These are phyloP conservation scores for Zele albiditarsus DNA, from an alignment of 2,888 invertebrate species.

Conservation along the genomic window DNA sequence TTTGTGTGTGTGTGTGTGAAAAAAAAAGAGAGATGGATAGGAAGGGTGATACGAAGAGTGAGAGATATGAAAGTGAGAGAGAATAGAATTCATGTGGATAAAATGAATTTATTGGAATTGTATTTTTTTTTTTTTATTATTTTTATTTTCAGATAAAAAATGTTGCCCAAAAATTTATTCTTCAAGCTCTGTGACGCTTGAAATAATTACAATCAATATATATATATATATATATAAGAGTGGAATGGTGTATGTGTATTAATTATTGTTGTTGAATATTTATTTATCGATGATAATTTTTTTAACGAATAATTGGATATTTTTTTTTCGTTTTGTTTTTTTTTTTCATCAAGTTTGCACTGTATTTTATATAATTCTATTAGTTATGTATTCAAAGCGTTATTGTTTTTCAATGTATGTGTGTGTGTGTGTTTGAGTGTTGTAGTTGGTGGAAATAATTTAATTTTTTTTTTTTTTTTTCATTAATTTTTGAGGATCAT, in stretches of 20 bases:
- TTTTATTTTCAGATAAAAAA: background rate
- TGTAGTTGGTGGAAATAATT: background rate
- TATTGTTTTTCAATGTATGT: background rate
- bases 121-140: background rate
- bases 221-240: background rate
- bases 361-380: no score
- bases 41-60: background rate
- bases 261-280: no score
- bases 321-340: background rate
- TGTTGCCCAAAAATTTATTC: background rate
- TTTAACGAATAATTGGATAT: background rate
- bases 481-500: constrained; percentile 22
- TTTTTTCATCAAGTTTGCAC: no score
- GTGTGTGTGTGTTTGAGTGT: background rate
- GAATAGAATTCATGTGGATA: background rate
- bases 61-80: background rate
- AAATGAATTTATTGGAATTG: constrained; percentile 13
- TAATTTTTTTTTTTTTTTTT: background rate
- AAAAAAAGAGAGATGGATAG: background rate
- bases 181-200: background rate
- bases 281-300: no score
- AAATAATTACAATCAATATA: constrained; percentile 18
- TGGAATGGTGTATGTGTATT: no score
- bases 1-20: background rate
- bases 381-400: background rate